Evolutionary conservation across 2,797 vertebrate species (phyloP).

Genomic region (Enteromius thamalakanensis): DNA sequence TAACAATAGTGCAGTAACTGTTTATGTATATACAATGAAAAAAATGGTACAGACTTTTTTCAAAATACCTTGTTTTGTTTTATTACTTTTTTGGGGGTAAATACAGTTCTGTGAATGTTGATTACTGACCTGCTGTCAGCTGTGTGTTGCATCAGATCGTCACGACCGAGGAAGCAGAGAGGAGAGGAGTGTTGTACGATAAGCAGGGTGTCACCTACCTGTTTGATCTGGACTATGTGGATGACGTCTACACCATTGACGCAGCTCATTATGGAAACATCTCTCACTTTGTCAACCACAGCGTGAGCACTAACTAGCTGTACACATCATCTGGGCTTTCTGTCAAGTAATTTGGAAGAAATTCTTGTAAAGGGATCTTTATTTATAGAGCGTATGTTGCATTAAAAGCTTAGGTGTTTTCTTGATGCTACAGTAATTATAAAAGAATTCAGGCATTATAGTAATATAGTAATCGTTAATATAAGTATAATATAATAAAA

Average conservation of each 20-base stretch:
- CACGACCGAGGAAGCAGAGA: constrained; percentile 88
- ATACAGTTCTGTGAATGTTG: neutral
- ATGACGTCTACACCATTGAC: constrained; percentile 92
- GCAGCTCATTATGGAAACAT: constrained; percentile 90
- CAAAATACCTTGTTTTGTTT: neutral
- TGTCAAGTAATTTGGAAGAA: neutral
- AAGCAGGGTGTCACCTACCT: constrained; percentile 88
- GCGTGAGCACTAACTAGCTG: constrained; percentile 74
- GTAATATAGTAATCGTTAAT: neutral
- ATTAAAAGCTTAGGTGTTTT: neutral
- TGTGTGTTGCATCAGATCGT: constrained; percentile 79
- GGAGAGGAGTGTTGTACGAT: constrained; percentile 85
- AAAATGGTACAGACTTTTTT: neutral
- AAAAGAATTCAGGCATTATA: neutral
- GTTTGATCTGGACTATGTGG: constrained; percentile 92
- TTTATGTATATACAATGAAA: too few relatives aligned
- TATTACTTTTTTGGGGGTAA: too few relatives aligned
- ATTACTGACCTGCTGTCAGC: neutral
- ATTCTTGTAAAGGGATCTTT: neutral
- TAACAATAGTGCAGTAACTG: neutral
- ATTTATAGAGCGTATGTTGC: neutral
- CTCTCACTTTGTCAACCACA: constrained; percentile 97
- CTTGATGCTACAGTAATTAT: neutral
- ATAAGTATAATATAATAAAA: neutral
- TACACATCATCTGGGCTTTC: neutral